These are phyloP conservation scores for Caenorhabditis angaria DNA, from an alignment of 2,888 invertebrate species.

Conservation along the genomic window DNA sequence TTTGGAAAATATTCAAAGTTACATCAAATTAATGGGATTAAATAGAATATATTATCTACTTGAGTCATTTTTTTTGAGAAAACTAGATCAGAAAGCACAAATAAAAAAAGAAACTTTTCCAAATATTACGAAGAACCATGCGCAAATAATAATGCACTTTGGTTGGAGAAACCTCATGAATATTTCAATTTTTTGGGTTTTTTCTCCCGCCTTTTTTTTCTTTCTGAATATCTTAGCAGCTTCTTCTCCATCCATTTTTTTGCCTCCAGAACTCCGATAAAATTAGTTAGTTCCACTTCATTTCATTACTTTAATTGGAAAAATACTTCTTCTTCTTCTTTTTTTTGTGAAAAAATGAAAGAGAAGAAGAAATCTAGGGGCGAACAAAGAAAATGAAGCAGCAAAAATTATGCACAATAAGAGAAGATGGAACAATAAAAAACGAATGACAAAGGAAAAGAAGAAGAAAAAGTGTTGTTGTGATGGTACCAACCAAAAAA, in stretches of 20 bases:
- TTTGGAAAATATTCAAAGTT: too few relatives aligned
- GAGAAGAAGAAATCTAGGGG: background rate
- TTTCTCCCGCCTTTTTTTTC: background rate
- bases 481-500: background rate
- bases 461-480: background rate
- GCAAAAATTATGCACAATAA: slow-evolving; percentile 1
- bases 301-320: slow-evolving; percentile 4
- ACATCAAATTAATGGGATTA: too few relatives aligned
- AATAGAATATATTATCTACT: too few relatives aligned
- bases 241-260: background rate
- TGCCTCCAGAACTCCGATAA: background rate
- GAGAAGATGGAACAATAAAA: slow-evolving; percentile 2
- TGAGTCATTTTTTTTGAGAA: too few relatives aligned
- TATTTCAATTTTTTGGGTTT: background rate
- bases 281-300: background rate
- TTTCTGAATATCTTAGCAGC: background rate
- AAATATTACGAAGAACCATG: background rate
- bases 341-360: background rate
- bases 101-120: background rate
- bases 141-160: background rate
- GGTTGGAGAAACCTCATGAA: slow-evolving; percentile 3
- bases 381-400: too few relatives aligned
- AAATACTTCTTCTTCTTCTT: background rate
- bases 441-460: background rate
- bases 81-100: too few relatives aligned